Conservation (phyloP, 2,797 vertebrate genomes). For the Rhinella marina region DNA sequence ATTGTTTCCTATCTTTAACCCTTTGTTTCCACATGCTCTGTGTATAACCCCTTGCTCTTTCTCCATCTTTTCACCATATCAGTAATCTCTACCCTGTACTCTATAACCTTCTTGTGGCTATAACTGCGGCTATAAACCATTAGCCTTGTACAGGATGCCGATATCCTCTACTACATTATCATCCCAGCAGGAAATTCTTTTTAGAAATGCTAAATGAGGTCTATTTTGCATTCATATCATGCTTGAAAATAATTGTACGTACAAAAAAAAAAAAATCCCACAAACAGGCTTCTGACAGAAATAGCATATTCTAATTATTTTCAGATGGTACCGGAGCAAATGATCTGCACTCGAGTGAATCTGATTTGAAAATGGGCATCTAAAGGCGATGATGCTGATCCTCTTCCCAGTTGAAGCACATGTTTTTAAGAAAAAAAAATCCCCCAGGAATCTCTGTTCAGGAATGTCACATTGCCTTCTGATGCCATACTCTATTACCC, state of each 20-base stretch:
- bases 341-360: slow-evolving; percentile 49
- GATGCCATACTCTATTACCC: background rate
- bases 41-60: no score
- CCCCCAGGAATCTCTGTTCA: slow-evolving; percentile 26
- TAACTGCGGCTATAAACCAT: no score
- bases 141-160: background rate
- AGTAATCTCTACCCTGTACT: no score
- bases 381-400: slow-evolving; percentile 29
- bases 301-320: slow-evolving; percentile 52
- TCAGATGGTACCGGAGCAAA: slow-evolving; percentile 47
- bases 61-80: no score
- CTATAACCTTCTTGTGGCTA: no score
- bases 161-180: background rate
- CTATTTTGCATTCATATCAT: slow-evolving; percentile 7
- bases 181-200: background rate
- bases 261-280: slow-evolving; percentile 13
- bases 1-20: no score
- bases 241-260: slow-evolving; percentile 33
- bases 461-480: background rate
- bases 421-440: background rate
- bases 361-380: slow-evolving; percentile 49
- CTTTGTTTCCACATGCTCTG: no score
- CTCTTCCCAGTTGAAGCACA: slow-evolving; percentile 25
- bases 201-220: background rate
- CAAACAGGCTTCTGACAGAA: slow-evolving; percentile 24